Percentiles rank a stretch among this genome's conserved stretches.
Conservation (phyloP, 2,888 invertebrate species). For the Drosophila borealis region DNA sequence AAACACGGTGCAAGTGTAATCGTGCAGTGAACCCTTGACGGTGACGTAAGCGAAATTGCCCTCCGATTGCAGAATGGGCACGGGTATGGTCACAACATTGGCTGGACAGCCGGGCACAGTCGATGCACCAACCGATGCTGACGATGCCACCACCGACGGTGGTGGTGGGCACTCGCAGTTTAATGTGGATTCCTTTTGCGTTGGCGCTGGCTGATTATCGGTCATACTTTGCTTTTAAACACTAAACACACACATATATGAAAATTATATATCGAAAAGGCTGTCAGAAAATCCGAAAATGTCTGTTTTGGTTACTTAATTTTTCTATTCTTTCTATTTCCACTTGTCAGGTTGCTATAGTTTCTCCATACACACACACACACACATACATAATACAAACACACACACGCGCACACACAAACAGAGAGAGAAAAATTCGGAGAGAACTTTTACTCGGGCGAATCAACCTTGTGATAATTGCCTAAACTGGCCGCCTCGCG, state of each 20-base stretch:
- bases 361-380: constrained; percentile 38
- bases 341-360: constrained; percentile 66
- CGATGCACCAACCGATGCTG: constrained; percentile 41
- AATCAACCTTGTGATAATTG: constrained; percentile 84
- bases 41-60: constrained; percentile 90
- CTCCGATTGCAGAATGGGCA: constrained; percentile 85
- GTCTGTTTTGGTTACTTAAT: constrained; percentile 33
- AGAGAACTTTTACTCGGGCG: constrained; percentile 81
- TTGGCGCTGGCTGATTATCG: constrained; percentile 48
- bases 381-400: constrained; percentile 32
- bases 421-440: constrained; percentile 20
- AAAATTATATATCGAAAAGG: constrained; percentile 17
- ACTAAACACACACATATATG: constrained; percentile 20
- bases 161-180: constrained; percentile 54
- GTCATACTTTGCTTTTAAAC: constrained; percentile 55
- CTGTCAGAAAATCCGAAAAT: constrained; percentile 19
- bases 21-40: constrained; percentile 92
- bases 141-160: constrained; percentile 36
- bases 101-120: constrained; percentile 46
- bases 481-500: constrained; percentile 85
- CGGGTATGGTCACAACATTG: constrained; percentile 85
- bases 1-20: constrained; percentile 90
- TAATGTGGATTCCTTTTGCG: constrained; percentile 59
- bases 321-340: background rate
- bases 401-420: constrained; percentile 37